A percentile compares a stretch with the other conserved stretches of the same genome.
These are phyloP conservation scores for Vultur gryphus DNA, from an alignment of 2,797 vertebrate species.

Conservation along the genomic window DNA sequence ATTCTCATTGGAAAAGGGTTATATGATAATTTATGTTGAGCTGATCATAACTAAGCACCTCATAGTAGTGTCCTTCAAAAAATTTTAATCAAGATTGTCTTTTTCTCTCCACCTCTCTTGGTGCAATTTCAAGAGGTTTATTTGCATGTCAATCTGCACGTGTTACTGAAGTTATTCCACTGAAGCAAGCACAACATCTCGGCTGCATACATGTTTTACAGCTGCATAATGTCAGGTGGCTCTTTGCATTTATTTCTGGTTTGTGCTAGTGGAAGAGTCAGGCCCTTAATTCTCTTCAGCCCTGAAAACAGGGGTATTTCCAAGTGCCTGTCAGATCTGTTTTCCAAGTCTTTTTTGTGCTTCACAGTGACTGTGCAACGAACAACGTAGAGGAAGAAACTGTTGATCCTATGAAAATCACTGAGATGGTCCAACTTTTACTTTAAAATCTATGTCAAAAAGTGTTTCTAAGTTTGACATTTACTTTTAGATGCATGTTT, in stretches of 20 bases:
- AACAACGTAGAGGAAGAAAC: neutral
- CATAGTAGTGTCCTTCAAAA: slow-evolving; percentile 57
- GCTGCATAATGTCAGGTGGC: neutral
- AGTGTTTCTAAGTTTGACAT: neutral
- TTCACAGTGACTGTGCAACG: neutral
- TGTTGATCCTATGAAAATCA: neutral
- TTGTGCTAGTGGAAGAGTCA: neutral
- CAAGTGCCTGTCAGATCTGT: neutral
- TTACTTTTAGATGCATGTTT: neutral
- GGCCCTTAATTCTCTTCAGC: slow-evolving; percentile 28
- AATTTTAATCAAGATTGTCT: slow-evolving; percentile 63
- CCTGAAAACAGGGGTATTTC: neutral
- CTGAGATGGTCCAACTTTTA: neutral
- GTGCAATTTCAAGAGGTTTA: slow-evolving; percentile 60
- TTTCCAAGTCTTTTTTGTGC: neutral
- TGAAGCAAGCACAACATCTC: neutral
- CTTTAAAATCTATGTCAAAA: neutral
- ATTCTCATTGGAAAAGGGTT: slow-evolving; percentile 57
- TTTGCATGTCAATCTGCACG: slow-evolving; percentile 57
- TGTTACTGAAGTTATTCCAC: slow-evolving; percentile 41
- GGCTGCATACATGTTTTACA: neutral
- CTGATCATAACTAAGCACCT: slow-evolving; percentile 34
- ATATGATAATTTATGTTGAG: slow-evolving; percentile 52
- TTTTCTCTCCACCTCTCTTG: slow-evolving; percentile 44
- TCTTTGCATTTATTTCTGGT: slow-evolving; percentile 11